These are phyloP conservation scores for Dromaius novaehollandiae DNA, from an alignment of 2,113 vertebrate genomes.

Conservation along the genomic window DNA sequence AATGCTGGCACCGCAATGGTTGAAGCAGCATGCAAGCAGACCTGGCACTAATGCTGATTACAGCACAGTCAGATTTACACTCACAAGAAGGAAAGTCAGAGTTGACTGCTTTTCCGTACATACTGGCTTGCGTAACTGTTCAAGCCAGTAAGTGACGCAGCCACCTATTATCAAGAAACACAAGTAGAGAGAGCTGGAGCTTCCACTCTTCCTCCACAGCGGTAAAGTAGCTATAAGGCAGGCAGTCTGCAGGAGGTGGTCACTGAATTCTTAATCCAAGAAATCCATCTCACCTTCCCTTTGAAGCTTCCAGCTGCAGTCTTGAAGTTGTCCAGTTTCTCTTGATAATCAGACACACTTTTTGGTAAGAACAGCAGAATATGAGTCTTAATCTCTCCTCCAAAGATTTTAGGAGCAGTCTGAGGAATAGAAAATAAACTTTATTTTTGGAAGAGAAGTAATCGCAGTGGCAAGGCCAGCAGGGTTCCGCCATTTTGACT, in stretches of 20 bases:
- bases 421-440: constrained; percentile 38
- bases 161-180: background rate
- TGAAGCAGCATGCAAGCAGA: background rate
- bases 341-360: constrained; percentile 84
- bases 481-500: background rate
- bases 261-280: background rate
- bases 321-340: constrained; percentile 92
- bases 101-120: background rate
- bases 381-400: constrained; percentile 98
- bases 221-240: background rate
- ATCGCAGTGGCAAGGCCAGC: background rate
- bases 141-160: background rate
- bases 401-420: constrained; percentile 98
- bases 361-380: constrained; percentile 95
- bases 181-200: background rate
- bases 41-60: background rate
- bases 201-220: background rate
- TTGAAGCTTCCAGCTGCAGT: constrained; percentile 89
- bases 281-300: constrained; percentile 84
- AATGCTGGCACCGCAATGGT: background rate
- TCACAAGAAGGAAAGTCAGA: background rate
- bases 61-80: background rate
- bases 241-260: background rate
- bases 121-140: background rate
- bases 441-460: background rate